Base-by-base conservation (phyloP, 2,113 vertebrate species). In the Cyprinodon tularosa region DNA sequence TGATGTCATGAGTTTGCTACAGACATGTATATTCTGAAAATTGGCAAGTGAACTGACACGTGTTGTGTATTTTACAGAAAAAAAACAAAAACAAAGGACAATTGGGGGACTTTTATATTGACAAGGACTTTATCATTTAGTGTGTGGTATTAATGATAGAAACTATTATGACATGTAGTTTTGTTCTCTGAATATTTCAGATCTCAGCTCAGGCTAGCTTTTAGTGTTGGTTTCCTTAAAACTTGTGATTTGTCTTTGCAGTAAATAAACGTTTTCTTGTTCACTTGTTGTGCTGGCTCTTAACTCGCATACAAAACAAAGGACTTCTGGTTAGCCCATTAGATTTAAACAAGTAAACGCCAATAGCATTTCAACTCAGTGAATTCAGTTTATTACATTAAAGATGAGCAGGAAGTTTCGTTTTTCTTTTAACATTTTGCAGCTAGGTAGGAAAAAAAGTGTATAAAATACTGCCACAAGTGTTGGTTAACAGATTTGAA, bases 111-210 rank as follows among this genome's bases (percentile, higher is more conserved):
- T 95, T 95, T 95, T 95, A 94, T 95, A 95, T 95, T 95, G 95
- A 94, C 94, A 94, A 93, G 93, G 88, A 91, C 84, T 86, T 93
- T 90, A 92, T 94, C 90, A 91, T 93, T 95, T 94, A 94, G 94
- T 95, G 94, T 95, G 94, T 95, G 92, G 86, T 94, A 91, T 89
- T 91, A 91, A 94, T 92, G 92, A 93, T 93, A 94, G 92, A 89
- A 94, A 94, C 83, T 93, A 94, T 94, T 91, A 90, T 92, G 93
- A 95, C 94, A 95, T 94, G 93, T 95, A 95, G 94, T 95, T 94
- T 93, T 89, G 90, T 94, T 94, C 94, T 94, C 94, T 95, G 94
- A 95, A 95, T 95, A 95, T 95, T 95, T 95, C 94, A 95, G 94
- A 95, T 92, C 93, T 94, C 91, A 93, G 94, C 94, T 95, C 94